A percentile compares a stretch with the other conserved stretches of the same genome.
Conservation (phyloP, 2,797 vertebrate genomes). For the Notolabrus celidotus region DNA sequence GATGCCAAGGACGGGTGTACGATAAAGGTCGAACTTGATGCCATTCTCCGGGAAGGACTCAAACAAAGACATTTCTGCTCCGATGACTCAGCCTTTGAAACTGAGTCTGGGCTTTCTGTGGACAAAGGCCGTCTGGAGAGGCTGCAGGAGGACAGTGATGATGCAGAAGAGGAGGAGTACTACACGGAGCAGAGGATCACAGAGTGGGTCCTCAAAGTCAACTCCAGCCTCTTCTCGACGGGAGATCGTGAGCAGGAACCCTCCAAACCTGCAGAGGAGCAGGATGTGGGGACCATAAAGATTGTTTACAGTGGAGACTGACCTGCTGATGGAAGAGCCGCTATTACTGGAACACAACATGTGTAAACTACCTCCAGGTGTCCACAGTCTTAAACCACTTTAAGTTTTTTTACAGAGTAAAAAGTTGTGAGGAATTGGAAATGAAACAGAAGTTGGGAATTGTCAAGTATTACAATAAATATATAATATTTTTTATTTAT, state of each 20-base stretch:
- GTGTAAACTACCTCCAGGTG: too few relatives aligned
- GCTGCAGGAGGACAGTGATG: conserved; percentile 46
- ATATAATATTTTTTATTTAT: too few relatives aligned
- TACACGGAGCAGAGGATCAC: conserved; percentile 82
- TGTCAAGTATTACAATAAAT: too few relatives aligned
- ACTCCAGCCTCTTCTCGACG: conserved; percentile 76
- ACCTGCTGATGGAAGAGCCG: conserved; percentile 3
- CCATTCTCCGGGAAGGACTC: conserved; percentile 25
- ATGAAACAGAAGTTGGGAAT: too few relatives aligned
- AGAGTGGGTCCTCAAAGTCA: conserved; percentile 83
- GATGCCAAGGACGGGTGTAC: conserved; percentile 37
- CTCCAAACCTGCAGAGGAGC: conserved; percentile 66
- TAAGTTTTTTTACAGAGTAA: too few relatives aligned
- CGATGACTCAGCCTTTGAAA: conserved; percentile 71
- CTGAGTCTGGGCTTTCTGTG: conserved; percentile 64
- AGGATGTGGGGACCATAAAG: conserved; percentile 82
- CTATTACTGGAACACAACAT: too few relatives aligned
- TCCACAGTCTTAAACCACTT: too few relatives aligned
- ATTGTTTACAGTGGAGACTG: conserved; percentile 78
- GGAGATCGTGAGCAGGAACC: conserved; percentile 47
- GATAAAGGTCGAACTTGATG: conserved; percentile 44
- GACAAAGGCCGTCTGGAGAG: conserved; percentile 39
- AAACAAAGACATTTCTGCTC: conserved; percentile 60
- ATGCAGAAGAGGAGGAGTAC: conserved; percentile 62
- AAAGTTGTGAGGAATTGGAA: too few relatives aligned